A percentile compares a stretch with the other conserved stretches of the same genome.
These are phyloP conservation scores for Ivindomyrus marchei DNA, from an alignment of 2,113 vertebrate species.

Conservation along the genomic window DNA sequence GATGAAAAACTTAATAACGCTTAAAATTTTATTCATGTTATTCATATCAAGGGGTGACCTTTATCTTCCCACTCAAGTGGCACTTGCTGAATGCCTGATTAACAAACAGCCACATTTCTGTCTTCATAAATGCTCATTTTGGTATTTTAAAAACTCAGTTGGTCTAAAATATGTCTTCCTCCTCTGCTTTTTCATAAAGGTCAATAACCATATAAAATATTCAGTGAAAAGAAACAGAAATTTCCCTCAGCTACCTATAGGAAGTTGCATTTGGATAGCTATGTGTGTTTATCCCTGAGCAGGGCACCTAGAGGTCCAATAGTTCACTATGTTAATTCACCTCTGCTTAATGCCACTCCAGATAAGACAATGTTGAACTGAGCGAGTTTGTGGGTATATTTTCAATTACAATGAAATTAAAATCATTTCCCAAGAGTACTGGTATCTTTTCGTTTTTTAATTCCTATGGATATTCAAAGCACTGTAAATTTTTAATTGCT, in stretches of 20 bases:
- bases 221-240: neutral
- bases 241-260: neutral
- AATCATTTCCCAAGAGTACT: neutral
- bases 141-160: neutral
- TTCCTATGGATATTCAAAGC: constrained; percentile 6
- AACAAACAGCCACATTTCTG: neutral
- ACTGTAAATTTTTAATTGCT: constrained; percentile 6
- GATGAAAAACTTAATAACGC: constrained; percentile 2
- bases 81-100: neutral
- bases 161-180: constrained; percentile 4
- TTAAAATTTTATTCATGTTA: neutral
- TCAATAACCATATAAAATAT: neutral
- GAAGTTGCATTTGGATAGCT: neutral
- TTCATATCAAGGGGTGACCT: neutral
- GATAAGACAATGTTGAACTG: neutral
- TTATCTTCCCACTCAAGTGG: constrained; percentile 7
- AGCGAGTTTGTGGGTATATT: neutral
- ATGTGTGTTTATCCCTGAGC: neutral
- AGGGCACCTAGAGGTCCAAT: neutral
- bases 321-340: neutral
- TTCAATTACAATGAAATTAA: constrained; percentile 6
- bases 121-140: neutral
- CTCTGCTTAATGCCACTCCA: neutral
- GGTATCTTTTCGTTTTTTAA: constrained; percentile 10
- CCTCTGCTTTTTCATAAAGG: neutral